These are phyloP conservation scores for Scaptodrosophila latifasciaeformis DNA, from an alignment of 2,888 invertebrate species.

Conservation along the genomic window DNA sequence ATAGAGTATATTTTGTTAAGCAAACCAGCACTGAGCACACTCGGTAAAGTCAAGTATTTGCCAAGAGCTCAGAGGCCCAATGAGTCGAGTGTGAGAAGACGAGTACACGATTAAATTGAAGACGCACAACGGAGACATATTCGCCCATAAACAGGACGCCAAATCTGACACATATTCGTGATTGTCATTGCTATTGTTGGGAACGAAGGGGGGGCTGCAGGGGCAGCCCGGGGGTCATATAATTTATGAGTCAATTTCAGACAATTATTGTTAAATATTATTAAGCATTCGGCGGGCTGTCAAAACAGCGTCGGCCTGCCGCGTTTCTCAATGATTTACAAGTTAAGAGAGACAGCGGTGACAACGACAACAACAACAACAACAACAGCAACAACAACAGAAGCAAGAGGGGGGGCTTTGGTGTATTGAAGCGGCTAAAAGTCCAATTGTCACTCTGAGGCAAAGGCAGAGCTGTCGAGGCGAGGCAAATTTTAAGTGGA, in stretches of 20 bases:
- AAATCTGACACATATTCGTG: too few species aligned
- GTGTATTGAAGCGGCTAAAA: not conserved
- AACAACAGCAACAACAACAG: constrained; percentile 1
- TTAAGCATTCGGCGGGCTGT: constrained; percentile 71
- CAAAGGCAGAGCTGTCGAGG: too few species aligned
- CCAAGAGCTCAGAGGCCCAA: too few species aligned
- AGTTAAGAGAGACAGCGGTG: constrained; percentile 25
- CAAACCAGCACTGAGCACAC: too few species aligned
- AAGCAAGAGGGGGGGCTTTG: not conserved
- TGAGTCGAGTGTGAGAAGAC: too few species aligned
- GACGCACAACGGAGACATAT: too few species aligned
- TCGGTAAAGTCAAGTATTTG: too few species aligned
- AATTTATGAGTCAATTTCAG: constrained; percentile 73
- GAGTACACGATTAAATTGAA: too few species aligned
- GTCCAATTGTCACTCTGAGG: constrained; percentile 56
- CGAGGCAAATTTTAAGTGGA: constrained; percentile 63
- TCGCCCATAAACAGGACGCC: too few species aligned
- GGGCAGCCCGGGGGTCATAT: constrained; percentile 17
- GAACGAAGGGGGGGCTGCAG: not conserved
- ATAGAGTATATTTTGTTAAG: too few species aligned
- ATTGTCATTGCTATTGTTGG: too few species aligned
- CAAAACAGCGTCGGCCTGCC: constrained; percentile 70
- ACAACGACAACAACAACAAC: constrained; percentile 32
- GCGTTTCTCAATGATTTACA: constrained; percentile 65
- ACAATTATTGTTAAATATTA: constrained; percentile 73